Base-by-base conservation (phyloP, 2,113 vertebrate genomes). In the Petrocephalus zakoni region DNA sequence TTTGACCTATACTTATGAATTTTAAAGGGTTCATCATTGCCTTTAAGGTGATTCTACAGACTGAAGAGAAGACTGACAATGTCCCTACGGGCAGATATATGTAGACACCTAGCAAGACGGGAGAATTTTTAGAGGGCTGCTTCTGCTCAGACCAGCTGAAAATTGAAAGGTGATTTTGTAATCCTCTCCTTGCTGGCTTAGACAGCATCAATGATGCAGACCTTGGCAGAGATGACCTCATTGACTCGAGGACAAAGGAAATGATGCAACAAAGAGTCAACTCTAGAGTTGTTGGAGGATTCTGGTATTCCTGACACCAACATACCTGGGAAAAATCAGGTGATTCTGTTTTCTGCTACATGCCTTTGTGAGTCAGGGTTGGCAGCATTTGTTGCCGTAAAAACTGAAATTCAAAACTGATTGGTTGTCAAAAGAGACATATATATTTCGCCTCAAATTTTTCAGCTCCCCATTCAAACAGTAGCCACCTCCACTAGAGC, bases 141-240 rank as follows among this genome's bases (percentile, higher is more conserved):
- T 78, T 78, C 72, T 78, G 72, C 72, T 78, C 34, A 78, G 72
- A 78, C 72, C 37, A 42, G 34, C 72, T 78, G 72, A 78, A 78
- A 78, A 78, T 78, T 78, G 72, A 78, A 78, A 42, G 29, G 81
- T 84, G 42, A 42, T 8, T 84, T 84, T 84, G 81, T 51, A 84
- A 84, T 84, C 37, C 42, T 49, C 47, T 51, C 21, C 81, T 84
- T 84, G 46, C 37, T 15, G 81, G 47, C 81, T 49, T 51, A 51
- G 81, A 84, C 46, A n/a, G 81, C 47, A 84, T 51, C 19, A n/a
- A 25, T 47, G 81, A 84, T 84, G 81, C 47, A 84, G 81, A 84
- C 81, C 42, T 84, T 84, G 81, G 42, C 46, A 84, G 10, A 84
- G 81, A 84, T 84, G 81, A 84, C 81, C 81, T 84, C 81, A 84